phyloP scores from a whole-genome alignment of 1,140 invertebrate species.

The Drosophila chauvacae region DNA sequence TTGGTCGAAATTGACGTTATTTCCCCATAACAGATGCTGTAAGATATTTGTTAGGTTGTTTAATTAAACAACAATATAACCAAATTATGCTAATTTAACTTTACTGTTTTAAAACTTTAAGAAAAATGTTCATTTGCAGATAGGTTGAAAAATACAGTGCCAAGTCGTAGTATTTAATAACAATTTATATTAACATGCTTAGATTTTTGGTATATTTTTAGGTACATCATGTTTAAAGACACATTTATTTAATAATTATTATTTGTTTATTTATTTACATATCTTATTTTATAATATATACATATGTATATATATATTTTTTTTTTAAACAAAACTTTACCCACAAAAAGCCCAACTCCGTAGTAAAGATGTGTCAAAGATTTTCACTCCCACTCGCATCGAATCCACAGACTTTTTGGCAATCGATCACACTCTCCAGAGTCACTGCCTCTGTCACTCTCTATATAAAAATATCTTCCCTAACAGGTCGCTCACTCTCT shows the following conservation, averaged over 20 bases:
- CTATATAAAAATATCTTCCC: slow-evolving; percentile 14
- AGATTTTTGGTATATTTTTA: neutral
- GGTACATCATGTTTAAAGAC: too few species aligned
- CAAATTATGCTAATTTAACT: neutral
- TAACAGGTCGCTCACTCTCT: slow-evolving; percentile 28
- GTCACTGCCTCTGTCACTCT: neutral
- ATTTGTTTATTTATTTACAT: neutral
- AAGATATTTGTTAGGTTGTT: too few species aligned
- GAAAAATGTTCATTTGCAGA: neutral
- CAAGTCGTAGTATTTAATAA: too few species aligned
- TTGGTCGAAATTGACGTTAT: too few species aligned
- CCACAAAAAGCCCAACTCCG: neutral
- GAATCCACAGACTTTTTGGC: slow-evolving; percentile 46
- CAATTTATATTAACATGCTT: neutral
- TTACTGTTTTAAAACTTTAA: neutral
- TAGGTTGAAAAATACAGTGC: neutral
- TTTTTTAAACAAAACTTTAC: neutral
- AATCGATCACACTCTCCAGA: slow-evolving; percentile 24
- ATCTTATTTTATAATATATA: neutral
- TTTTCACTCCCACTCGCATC: slow-evolving; percentile 44
- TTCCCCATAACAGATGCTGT: too few species aligned
- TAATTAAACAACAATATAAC: too few species aligned
- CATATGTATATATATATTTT: neutral
- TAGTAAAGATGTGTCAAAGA: slow-evolving; percentile 5
- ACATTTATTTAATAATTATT: neutral